Conservation (phyloP, 2,888 invertebrate genomes). For the Lepas anatifera region DNA sequence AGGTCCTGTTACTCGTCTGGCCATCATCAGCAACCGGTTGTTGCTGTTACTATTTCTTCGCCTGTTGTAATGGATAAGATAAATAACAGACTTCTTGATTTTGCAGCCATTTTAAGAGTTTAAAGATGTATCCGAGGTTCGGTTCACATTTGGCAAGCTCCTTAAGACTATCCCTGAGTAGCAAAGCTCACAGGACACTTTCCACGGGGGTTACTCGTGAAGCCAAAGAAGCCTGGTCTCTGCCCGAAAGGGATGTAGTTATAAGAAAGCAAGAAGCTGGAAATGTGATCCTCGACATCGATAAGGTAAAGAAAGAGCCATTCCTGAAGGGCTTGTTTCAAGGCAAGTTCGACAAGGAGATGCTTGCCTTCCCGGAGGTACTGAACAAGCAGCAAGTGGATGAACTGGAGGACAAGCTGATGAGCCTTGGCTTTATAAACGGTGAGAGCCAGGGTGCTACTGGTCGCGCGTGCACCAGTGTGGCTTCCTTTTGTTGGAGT, state of each 20-base stretch:
- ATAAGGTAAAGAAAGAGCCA: neutral
- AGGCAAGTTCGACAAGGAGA: constrained; percentile 48
- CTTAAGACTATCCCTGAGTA: neutral
- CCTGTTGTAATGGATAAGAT: too few species aligned
- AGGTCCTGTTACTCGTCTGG: too few species aligned
- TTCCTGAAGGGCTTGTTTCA: neutral
- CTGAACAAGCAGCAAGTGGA: constrained; percentile 53
- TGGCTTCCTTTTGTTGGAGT: too few species aligned
- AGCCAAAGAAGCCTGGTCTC: neutral
- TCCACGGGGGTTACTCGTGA: neutral
- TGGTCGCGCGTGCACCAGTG: too few species aligned
- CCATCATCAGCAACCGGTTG: too few species aligned
- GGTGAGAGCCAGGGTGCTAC: too few species aligned
- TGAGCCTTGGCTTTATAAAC: constrained; percentile 10
- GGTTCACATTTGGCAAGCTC: neutral
- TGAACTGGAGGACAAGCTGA: constrained; percentile 46
- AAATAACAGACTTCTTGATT: too few species aligned
- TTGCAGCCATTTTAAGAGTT: too few species aligned
- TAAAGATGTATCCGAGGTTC: neutral
- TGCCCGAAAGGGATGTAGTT: neutral
- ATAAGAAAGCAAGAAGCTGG: neutral
- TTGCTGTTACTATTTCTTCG: too few species aligned
- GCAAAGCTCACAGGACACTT: neutral
- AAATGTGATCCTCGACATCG: neutral
- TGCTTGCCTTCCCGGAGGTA: constrained; percentile 64